A percentile compares a stretch with the other conserved stretches of the same genome.
Evolutionary conservation across 1,140 invertebrate species (phyloP).

Genomic region (Heliconius nattereri): DNA sequence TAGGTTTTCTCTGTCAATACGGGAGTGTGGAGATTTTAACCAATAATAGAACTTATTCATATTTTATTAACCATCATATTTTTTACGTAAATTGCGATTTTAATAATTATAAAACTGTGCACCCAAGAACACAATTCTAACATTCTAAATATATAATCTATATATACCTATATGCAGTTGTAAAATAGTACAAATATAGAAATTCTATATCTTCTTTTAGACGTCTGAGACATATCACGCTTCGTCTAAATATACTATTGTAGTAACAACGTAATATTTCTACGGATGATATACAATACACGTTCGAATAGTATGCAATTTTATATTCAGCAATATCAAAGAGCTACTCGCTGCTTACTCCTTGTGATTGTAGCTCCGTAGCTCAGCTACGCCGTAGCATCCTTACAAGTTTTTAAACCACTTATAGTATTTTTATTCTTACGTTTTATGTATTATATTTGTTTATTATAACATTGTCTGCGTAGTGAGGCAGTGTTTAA

Average conservation of each 20-base stretch:
- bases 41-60: too few relatives aligned
- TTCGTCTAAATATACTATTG: not conserved
- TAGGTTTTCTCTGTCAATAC: too few relatives aligned
- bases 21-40: too few relatives aligned
- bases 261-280: not conserved
- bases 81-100: too few relatives aligned
- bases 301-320: constrained; percentile 18
- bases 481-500: too few relatives aligned
- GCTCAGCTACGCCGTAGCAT: constrained; percentile 28
- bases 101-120: too few relatives aligned
- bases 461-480: too few relatives aligned
- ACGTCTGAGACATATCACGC: not conserved
- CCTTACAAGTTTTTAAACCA: not conserved
- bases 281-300: constrained; percentile 16
- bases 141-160: too few relatives aligned
- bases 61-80: too few relatives aligned
- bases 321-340: constrained; percentile 31
- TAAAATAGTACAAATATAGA: not conserved
- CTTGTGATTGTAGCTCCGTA: constrained; percentile 35
- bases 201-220: not conserved
- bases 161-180: too few relatives aligned
- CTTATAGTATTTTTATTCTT: not conserved
- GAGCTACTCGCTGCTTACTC: constrained; percentile 2
- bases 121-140: too few relatives aligned
- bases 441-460: not conserved